Evolutionary conservation across 2,888 invertebrate species (phyloP), one percentile per base, ranked within the genome.

Genomic region (Aspidiotus destructor): DNA sequence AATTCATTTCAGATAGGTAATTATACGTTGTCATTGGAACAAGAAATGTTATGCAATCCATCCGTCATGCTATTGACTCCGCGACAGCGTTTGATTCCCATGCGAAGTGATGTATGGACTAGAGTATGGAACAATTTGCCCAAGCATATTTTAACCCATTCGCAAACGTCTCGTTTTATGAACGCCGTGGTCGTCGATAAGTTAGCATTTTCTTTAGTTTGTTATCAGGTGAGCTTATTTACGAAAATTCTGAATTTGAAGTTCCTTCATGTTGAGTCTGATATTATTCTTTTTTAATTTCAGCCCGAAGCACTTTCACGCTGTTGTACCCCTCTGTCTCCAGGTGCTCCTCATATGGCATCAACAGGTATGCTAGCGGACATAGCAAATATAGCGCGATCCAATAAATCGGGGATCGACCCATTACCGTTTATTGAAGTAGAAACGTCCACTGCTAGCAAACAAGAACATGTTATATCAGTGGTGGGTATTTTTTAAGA

Each of bases 381-480:
- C 69, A 76, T 80, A 44, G 77, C 78, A 61, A 79, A 78, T 71
- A 76, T 68, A 73, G 75, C 69, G 73, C 74, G 70, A 69, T 74
- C 67, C 80, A 81, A 54, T 77, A 70, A 73, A 69, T 60, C 63
- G 0, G 58, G 68, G 69, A 68, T 72, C 6, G 75, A 75, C 65
- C 73, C 75, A 70, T 78, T 92, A 73, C 92, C 91, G 0, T 92
- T 92, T 79, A 81, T 86, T 70, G 92, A 92, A 77, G 81, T 86
- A 13, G 91, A 92, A 77, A 87, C 86, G 54, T 91, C 91, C 76
- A 91, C 92, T 5, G 91, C 91, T 13, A 89, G 89, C 74, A 89
- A 89, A 74, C 90, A 92, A 77, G 92, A 92, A 74, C 91, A 91
- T 76, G 86, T 92, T 54, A 88, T 91, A 55, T 90, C 91, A 9